Conservation (phyloP, 2,113 vertebrate species). For the pig (Sus scrofa) region DNA sequence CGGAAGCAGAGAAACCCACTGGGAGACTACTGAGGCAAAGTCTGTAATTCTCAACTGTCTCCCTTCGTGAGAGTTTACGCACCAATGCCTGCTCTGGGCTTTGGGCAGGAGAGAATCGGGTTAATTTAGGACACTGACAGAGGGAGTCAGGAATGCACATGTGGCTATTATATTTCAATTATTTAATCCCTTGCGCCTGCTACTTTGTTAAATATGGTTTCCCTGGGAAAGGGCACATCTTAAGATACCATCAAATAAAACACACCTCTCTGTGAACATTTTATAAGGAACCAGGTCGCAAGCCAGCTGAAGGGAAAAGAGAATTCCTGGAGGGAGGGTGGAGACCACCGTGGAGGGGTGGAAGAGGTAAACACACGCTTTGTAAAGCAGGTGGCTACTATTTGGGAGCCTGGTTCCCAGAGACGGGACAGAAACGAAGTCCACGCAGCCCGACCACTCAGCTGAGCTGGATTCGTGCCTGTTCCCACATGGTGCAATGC, state of each 20-base stretch:
- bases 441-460: rapidly evolving
- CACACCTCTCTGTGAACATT: background rate
- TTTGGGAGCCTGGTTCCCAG: background rate
- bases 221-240: background rate
- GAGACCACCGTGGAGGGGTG: rapidly evolving
- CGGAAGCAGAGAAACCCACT: background rate
- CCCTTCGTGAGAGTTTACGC: background rate
- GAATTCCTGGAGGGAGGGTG: background rate
- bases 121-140: background rate
- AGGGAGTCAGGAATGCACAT: background rate
- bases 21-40: rapidly evolving
- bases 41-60: background rate
- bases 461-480: rapidly evolving
- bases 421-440: background rate
- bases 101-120: background rate
- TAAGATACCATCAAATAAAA: background rate
- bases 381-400: background rate
- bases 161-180: background rate
- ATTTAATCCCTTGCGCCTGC: background rate
- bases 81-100: background rate
- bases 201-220: background rate
- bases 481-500: rapidly evolving
- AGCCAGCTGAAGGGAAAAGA: background rate
- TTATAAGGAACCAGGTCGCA: background rate
- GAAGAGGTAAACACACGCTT: background rate